Evolutionary conservation across 2,888 invertebrate genomes (phyloP).

Genomic region (Biston stratarius): DNA sequence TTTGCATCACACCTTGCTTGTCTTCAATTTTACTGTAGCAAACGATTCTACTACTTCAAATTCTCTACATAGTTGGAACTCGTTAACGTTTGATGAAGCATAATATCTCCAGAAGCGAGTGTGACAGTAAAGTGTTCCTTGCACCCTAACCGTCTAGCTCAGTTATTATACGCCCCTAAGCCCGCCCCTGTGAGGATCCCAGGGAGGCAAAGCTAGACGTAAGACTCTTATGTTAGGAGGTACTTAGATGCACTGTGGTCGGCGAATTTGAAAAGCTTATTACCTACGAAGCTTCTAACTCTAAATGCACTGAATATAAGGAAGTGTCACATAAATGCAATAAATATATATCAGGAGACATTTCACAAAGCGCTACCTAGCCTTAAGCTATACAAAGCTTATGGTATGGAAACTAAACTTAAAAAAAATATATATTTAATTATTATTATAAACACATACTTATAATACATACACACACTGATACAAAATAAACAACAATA

Average conservation of each 20-base stretch:
- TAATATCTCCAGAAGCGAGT: conserved; percentile 6
- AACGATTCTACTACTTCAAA: not conserved
- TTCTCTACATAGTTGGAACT: conserved; percentile 1
- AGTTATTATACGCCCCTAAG: conserved; percentile 32
- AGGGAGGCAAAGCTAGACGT: conserved; percentile 55
- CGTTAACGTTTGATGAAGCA: conserved; percentile 9
- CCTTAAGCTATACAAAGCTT: too few relatives aligned
- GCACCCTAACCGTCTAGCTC: conserved; percentile 4
- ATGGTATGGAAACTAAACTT: not conserved
- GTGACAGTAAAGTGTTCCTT: conserved; percentile 14
- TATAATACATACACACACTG: too few relatives aligned
- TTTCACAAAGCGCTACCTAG: too few relatives aligned
- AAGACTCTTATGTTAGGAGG: conserved; percentile 61
- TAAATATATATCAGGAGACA: not conserved
- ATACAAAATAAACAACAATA: too few relatives aligned
- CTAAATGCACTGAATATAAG: conserved; percentile 42
- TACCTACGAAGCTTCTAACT: conserved; percentile 46
- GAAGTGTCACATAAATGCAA: conserved; percentile 20
- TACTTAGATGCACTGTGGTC: conserved; percentile 52
- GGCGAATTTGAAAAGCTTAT: conserved; percentile 59
- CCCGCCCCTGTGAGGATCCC: conserved; percentile 29
- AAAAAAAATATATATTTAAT: too few relatives aligned
- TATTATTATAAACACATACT: too few relatives aligned
- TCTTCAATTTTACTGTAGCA: not conserved
- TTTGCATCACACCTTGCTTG: not conserved